phyloP scores from a whole-genome alignment of 2,888 invertebrate species.

The Synergus laeviventris region DNA sequence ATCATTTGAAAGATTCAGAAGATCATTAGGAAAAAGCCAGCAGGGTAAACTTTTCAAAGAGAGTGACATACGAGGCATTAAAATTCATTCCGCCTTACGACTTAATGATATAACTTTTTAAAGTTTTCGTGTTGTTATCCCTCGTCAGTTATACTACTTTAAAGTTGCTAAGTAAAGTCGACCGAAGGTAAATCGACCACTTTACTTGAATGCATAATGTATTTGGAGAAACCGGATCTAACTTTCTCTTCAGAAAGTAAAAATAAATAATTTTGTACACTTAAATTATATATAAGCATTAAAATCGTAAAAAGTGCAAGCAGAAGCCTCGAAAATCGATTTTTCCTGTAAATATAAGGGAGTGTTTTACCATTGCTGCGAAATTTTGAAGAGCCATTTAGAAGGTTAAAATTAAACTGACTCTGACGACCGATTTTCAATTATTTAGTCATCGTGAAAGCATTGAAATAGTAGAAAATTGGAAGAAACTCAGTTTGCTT shows the following conservation, averaged over 20 bases:
- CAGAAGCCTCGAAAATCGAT: background rate
- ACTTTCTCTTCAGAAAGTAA: background rate
- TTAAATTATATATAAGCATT: background rate
- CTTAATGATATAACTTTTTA: slow-evolving; percentile 10
- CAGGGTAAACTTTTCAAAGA: background rate
- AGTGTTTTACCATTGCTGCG: background rate
- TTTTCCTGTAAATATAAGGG: background rate
- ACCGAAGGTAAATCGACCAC: slow-evolving; percentile 28
- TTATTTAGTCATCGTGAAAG: slow-evolving; percentile 24
- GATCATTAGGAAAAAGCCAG: background rate
- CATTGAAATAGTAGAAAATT: slow-evolving; percentile 25
- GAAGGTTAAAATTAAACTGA: background rate
- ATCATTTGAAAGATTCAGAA: background rate
- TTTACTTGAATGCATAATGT: slow-evolving; percentile 31
- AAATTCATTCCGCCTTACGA: slow-evolving; percentile 13
- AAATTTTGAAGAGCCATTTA: background rate
- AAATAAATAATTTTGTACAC: background rate
- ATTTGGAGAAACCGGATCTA: slow-evolving; percentile 15
- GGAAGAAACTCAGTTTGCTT: slow-evolving; percentile 12
- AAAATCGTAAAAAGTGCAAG: background rate
- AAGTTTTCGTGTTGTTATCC: slow-evolving; percentile 9
- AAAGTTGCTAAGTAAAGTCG: slow-evolving; percentile 32
- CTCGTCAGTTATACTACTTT: slow-evolving; percentile 10
- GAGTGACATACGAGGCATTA: slow-evolving; percentile 23
- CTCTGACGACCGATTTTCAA: background rate